Evolutionary conservation across 2,888 invertebrate genomes (phyloP), one percentile per base, ranked within the genome.

Genomic region (Cosmia trapezina): DNA sequence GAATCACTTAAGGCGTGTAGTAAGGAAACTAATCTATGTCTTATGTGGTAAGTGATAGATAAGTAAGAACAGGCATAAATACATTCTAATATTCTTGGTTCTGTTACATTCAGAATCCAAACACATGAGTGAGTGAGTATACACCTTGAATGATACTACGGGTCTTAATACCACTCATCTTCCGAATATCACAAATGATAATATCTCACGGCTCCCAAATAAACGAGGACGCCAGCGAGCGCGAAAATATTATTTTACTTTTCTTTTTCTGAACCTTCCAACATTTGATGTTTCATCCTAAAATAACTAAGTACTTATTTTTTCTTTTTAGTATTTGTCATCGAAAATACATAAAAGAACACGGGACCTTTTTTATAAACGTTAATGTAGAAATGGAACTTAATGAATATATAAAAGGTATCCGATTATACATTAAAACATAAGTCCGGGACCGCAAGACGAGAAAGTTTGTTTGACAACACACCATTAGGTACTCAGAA

Each of bases 131-230:
- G 43, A 49, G 43, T 78, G 62, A 51, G 12, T 28, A 41, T 60
- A 64, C 57, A 64, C 41, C 22, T 80, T 56, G 37, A 80, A 62
- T 53, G 8, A 65, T 6, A 74, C 66, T 73, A 33, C 22, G 49
- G 41, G 6, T 74, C 33, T 43, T 77, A 66, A 74, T 74, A 74
- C 33, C 66, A 65, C 61, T 80, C 80, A 73, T 77, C 65, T 61
- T 57, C 33, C 19, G 41, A 62, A 80, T 80, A 77, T 75, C 61
- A 74, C 75, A 80, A 80, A 80, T 77, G 80, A 75, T 77, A 80
- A 77, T 74, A 80, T 43, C 62, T 53, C 56, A 47, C n/a, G 43
- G 80, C 17, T 61, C 53, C 60, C 60, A 70, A 81, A 76, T 69
- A 81, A 76, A 76, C 60, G 63, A 56, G 51, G 47, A 19, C 64